Evolutionary conservation across 2,113 vertebrate species (phyloP).

Genomic region (Arothron firmamentum): DNA sequence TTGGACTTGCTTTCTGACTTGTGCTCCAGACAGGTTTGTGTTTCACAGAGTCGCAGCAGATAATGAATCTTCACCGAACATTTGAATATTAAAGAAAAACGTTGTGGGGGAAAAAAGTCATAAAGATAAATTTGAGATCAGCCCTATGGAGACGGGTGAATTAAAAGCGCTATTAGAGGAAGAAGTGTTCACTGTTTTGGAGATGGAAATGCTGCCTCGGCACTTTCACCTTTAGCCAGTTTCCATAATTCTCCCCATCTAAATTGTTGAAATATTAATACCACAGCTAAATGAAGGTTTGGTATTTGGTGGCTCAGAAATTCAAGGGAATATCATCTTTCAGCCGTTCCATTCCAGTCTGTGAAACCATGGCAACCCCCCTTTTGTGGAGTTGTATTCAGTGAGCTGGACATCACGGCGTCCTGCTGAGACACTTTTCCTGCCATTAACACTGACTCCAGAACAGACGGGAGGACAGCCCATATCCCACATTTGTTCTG

Average conservation of each 20-base stretch:
- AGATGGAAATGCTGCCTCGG: no score
- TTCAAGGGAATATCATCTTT: neutral
- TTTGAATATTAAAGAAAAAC: no score
- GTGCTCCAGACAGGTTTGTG: constrained; percentile 4
- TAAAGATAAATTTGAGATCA: no score
- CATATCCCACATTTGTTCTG: no score
- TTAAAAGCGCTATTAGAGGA: no score
- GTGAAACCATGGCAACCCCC: neutral
- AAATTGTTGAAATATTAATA: no score
- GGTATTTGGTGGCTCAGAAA: neutral
- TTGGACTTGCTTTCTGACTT: constrained; percentile 17
- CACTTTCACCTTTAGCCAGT: neutral
- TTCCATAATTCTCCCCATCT: neutral
- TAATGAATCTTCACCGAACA: neutral
- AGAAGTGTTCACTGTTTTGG: no score
- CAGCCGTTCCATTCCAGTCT: neutral
- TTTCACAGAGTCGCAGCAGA: neutral
- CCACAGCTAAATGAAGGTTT: neutral
- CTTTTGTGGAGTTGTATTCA: neutral
- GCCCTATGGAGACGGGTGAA: no score
- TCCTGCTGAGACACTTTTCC: neutral
- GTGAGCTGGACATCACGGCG: neutral
- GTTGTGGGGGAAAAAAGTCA: neutral
- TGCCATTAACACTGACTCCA: neutral
- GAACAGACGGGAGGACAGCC: neutral